phyloP scores from a whole-genome alignment of 2,888 invertebrate genomes.

The Eupelmus urozonus region DNA sequence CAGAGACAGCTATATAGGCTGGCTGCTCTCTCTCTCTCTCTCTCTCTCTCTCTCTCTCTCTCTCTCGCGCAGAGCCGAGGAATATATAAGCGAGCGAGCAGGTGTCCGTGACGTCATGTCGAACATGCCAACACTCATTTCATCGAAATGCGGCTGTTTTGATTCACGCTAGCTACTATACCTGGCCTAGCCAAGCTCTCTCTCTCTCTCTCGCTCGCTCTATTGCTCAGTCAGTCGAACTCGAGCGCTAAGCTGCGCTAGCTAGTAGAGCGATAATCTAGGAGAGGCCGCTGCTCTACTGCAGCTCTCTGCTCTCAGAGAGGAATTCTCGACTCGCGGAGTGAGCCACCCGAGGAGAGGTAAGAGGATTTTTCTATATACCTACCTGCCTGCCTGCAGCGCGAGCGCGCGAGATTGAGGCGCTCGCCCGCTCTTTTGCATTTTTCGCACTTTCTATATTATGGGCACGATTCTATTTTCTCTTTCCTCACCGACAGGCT shows the following conservation, averaged over 20 bases:
- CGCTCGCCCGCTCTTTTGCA: slow-evolving; percentile 38
- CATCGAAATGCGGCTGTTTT: slow-evolving; percentile 65
- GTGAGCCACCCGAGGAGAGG: too few relatives aligned
- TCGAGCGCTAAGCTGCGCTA: background rate
- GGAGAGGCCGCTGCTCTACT: too few relatives aligned
- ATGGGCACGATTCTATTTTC: too few relatives aligned
- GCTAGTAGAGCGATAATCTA: too few relatives aligned
- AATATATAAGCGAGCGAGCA: slow-evolving; percentile 58
- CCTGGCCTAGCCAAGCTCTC: too few relatives aligned
- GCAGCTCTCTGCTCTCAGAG: too few relatives aligned
- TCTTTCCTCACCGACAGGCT: slow-evolving; percentile 38
- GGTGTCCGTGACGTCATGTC: slow-evolving; percentile 66
- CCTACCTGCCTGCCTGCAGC: too few relatives aligned
- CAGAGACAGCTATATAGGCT: background rate
- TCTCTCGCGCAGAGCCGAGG: background rate
- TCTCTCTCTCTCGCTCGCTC: too few relatives aligned
- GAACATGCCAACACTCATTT: slow-evolving; percentile 63
- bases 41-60: too few relatives aligned
- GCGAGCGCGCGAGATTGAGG: background rate
- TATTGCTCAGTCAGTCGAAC: background rate
- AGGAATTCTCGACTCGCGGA: too few relatives aligned
- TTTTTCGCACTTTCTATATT: slow-evolving; percentile 47
- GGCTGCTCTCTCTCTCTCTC: too few relatives aligned
- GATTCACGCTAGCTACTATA: slow-evolving; percentile 56
- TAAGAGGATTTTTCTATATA: too few relatives aligned